phyloP scores from a whole-genome alignment of 2,797 vertebrate species.

The Astyanax mexicanus region DNA sequence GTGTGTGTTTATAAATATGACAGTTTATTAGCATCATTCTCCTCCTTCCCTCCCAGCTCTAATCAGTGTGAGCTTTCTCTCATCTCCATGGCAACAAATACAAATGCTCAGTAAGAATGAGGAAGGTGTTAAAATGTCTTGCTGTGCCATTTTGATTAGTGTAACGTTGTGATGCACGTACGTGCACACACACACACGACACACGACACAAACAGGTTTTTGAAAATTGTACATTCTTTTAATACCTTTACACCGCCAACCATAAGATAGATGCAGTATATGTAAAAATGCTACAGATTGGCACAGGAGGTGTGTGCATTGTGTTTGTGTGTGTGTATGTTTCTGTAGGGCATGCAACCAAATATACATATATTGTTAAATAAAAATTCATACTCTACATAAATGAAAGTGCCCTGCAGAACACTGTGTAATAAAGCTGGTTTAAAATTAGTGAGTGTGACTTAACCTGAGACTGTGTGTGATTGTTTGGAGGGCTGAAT shows the following conservation, averaged over 20 bases:
- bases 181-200: constrained; percentile 39
- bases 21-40: constrained; percentile 74
- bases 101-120: constrained; percentile 74
- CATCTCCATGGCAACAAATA: constrained; percentile 94
- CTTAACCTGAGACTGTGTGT: no score
- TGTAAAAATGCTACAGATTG: no score
- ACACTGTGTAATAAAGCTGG: no score
- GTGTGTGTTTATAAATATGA: constrained; percentile 51
- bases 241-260: not conserved
- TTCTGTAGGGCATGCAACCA: no score
- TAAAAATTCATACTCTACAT: no score
- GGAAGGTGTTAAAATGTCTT: constrained; percentile 83
- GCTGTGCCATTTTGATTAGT: constrained; percentile 80
- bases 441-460: no score
- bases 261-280: not conserved
- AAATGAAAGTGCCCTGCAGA: no score
- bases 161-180: constrained; percentile 64
- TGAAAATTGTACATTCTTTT: not conserved
- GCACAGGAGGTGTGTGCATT: no score
- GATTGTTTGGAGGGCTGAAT: no score
- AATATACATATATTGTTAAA: no score
- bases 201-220: constrained; percentile 23
- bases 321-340: no score
- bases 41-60: constrained; percentile 84
- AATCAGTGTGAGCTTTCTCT: constrained; percentile 98